Percentiles rank a stretch among this genome's conserved stretches.
Evolutionary conservation across 2,888 invertebrate genomes (phyloP).

Genomic region (Ecdyonurus torrentis): DNA sequence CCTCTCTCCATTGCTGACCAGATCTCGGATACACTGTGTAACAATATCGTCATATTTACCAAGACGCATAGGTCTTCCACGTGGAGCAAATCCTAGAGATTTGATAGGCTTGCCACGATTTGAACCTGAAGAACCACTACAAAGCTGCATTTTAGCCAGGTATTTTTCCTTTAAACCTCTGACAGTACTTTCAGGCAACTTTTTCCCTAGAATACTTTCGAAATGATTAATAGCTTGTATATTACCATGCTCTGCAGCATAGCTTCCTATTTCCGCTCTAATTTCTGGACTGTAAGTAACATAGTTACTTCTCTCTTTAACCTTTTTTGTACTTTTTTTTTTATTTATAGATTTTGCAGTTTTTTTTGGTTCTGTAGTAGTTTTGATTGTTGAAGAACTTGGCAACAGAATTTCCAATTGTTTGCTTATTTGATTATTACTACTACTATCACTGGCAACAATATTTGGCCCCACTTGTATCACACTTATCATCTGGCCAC

Average conservation of each 20-base stretch:
- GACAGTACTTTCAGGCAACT: conserved; percentile 20
- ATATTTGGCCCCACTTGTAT: too few species aligned
- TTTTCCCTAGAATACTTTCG: conserved; percentile 15
- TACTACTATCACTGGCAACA: too few species aligned
- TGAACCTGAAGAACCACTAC: not conserved
- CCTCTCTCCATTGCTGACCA: conserved; percentile 19
- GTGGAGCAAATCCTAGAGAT: conserved; percentile 17
- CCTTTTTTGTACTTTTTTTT: not conserved
- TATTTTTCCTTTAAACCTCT: conserved; percentile 20
- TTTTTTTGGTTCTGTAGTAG: not conserved
- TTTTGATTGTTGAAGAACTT: not conserved
- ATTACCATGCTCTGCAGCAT: conserved; percentile 19
- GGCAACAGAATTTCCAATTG: not conserved
- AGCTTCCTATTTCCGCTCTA: conserved; percentile 17
- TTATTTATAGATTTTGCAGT: not conserved
- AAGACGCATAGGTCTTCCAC: conserved; percentile 19
- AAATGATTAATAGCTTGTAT: conserved; percentile 17
- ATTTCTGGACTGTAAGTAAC: conserved; percentile 16
- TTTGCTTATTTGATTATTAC: too few species aligned
- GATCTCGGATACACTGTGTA: conserved; percentile 18
- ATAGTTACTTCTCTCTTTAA: not conserved
- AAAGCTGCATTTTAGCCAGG: conserved; percentile 12
- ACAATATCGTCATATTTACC: conserved; percentile 20
- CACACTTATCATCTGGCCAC: too few species aligned
- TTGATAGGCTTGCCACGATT: conserved; percentile 12